These are phyloP conservation scores for Cephus pygmeus DNA, from an alignment of 2,888 invertebrate species.

Conservation along the genomic window DNA sequence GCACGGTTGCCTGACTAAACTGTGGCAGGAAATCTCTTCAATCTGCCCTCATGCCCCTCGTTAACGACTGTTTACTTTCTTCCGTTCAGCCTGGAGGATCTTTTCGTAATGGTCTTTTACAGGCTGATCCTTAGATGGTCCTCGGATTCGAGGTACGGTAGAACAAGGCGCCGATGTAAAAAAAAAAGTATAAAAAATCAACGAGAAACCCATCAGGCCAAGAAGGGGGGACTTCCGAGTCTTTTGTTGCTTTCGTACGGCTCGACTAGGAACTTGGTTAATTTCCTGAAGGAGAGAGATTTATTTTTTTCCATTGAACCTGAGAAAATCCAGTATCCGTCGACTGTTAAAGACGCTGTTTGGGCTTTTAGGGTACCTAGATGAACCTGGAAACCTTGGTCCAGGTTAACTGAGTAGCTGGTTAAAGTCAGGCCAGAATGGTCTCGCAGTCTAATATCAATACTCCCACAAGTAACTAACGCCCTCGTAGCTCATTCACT, in stretches of 20 bases:
- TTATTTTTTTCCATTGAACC: too few species aligned
- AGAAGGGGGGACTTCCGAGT: neutral
- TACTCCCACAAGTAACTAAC: neutral
- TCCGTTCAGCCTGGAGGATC: slow-evolving; percentile 33
- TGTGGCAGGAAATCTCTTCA: slow-evolving; percentile 64
- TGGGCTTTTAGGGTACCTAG: too few species aligned
- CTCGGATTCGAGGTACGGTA: too few species aligned
- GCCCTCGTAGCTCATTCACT: neutral
- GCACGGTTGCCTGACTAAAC: slow-evolving; percentile 38
- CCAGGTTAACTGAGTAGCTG: neutral
- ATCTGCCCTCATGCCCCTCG: slow-evolving; percentile 61
- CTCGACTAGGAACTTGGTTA: too few species aligned
- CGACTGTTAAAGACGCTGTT: too few species aligned
- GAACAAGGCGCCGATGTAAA: too few species aligned
- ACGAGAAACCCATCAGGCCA: neutral
- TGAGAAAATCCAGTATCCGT: too few species aligned
- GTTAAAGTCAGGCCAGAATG: neutral
- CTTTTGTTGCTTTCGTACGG: too few species aligned
- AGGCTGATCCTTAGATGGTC: neutral
- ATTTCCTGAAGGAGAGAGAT: too few species aligned
- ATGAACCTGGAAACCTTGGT: too few species aligned
- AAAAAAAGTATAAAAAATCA: neutral
- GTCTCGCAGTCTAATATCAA: neutral
- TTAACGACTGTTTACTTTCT: slow-evolving; percentile 63
- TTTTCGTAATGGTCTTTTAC: neutral